phyloP scores from a whole-genome alignment of 2,888 invertebrate genomes.

The Galeopsomyia nigrocyanea region DNA sequence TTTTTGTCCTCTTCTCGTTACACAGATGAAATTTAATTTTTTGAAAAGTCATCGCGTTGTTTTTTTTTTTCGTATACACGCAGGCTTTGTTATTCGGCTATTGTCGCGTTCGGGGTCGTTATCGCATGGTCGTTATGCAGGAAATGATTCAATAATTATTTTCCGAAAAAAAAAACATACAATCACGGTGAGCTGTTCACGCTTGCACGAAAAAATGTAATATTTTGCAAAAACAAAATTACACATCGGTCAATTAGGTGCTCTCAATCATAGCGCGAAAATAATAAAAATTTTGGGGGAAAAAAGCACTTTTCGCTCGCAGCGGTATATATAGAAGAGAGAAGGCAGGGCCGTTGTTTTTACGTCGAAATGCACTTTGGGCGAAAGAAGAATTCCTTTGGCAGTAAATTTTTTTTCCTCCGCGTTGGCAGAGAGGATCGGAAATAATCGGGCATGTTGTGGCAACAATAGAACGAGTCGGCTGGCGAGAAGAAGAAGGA shows the following conservation, averaged over 20 bases:
- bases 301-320: not conserved
- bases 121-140: not conserved
- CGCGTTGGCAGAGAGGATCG: conserved; percentile 5
- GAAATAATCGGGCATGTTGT: conserved; percentile 27
- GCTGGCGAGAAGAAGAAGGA: too few relatives aligned
- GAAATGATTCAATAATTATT: not conserved
- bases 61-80: not conserved
- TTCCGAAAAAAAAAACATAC: too few relatives aligned
- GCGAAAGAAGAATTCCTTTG: conserved; percentile 5
- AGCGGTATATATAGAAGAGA: too few relatives aligned
- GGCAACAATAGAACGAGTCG: conserved; percentile 10
- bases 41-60: too few relatives aligned
- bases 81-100: not conserved
- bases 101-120: not conserved
- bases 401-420: conserved; percentile 1
- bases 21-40: too few relatives aligned
- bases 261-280: conserved; percentile 16
- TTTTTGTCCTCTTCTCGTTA: too few relatives aligned
- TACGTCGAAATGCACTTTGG: too few relatives aligned
- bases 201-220: too few relatives aligned
- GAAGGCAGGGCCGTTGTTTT: too few relatives aligned
- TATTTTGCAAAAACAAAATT: too few relatives aligned
- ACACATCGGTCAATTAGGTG: too few relatives aligned
- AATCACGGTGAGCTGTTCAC: not conserved
- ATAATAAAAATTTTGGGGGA: not conserved